Conservation (phyloP, 2,888 invertebrate species). For the Stratiomys singularior region DNA sequence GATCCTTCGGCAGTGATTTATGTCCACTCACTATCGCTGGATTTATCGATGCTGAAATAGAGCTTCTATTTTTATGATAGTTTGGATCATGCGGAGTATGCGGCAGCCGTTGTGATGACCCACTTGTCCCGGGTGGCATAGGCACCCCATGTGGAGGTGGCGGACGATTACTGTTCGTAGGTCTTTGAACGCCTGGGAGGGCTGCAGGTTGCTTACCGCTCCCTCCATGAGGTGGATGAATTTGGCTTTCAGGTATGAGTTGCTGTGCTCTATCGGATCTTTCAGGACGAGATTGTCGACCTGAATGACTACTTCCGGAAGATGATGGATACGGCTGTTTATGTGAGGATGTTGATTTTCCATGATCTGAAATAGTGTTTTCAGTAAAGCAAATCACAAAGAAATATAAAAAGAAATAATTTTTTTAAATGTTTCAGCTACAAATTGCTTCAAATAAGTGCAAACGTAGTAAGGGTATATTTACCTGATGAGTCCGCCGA, state of each 20-base stretch:
- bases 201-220: conserved; percentile 53
- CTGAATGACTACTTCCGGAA: conserved; percentile 53
- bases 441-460: not conserved
- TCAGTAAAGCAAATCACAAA: not conserved
- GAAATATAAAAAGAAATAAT: no score
- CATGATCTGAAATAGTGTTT: conserved; percentile 57
- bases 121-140: not conserved
- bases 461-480: not conserved
- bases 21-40: conserved; percentile 50
- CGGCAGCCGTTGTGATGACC: conserved; percentile 36
- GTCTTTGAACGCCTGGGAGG: conserved; percentile 46
- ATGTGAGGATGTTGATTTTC: conserved; percentile 54
- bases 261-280: conserved; percentile 55
- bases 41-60: conserved; percentile 51
- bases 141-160: conserved; percentile 54
- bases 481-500: conserved; percentile 59
- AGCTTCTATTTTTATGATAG: conserved; percentile 58
- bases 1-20: conserved; percentile 52
- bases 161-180: conserved; percentile 52
- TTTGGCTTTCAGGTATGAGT: conserved; percentile 53
- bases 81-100: conserved; percentile 56
- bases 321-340: conserved; percentile 50
- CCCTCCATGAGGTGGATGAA: conserved; percentile 46
- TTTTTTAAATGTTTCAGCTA: no score
- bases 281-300: conserved; percentile 53